Conservation (phyloP, 2,113 vertebrate genomes). For the Poicephalus meyeri region DNA sequence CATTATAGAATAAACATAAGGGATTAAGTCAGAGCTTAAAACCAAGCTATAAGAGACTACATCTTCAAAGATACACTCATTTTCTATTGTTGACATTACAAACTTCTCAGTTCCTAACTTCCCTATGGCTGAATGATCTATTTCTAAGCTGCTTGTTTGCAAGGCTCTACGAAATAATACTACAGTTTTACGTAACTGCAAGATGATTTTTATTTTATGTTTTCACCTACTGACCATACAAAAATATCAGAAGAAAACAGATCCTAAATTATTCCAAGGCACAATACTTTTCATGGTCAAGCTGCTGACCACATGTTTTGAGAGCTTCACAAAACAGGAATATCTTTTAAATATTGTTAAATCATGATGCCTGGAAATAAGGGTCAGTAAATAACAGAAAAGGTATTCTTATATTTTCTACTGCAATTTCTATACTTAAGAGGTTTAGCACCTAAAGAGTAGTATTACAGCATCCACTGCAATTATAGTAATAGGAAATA, state of each 20-base stretch:
- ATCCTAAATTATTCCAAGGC: constrained; percentile 2
- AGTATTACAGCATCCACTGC: neutral
- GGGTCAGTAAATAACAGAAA: neutral
- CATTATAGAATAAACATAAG: constrained; percentile 77
- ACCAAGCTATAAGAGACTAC: constrained; percentile 1
- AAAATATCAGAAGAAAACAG: constrained; percentile 8
- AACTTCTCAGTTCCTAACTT: constrained; percentile 34
- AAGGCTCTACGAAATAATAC: neutral
- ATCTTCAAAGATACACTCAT: constrained; percentile 31
- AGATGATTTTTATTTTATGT: neutral
- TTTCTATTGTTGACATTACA: constrained; percentile 39
- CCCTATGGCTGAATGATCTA: neutral
- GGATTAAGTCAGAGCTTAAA: constrained; percentile 47
- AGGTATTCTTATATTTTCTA: neutral
- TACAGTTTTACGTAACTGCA: constrained; percentile 6
- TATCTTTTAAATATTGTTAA: constrained; percentile 38
- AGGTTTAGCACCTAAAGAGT: neutral
- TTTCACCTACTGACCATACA: neutral
- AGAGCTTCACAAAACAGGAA: constrained; percentile 29
- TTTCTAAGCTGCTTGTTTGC: constrained; percentile 31
- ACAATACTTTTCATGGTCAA: neutral
- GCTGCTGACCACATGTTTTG: constrained; percentile 9
- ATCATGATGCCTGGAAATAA: constrained; percentile 7
- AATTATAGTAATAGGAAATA: neutral
- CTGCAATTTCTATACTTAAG: neutral